Evolutionary conservation across 1,140 invertebrate genomes (phyloP), one percentile per base, ranked within the genome.

Genomic region (Cydia amplana): DNA sequence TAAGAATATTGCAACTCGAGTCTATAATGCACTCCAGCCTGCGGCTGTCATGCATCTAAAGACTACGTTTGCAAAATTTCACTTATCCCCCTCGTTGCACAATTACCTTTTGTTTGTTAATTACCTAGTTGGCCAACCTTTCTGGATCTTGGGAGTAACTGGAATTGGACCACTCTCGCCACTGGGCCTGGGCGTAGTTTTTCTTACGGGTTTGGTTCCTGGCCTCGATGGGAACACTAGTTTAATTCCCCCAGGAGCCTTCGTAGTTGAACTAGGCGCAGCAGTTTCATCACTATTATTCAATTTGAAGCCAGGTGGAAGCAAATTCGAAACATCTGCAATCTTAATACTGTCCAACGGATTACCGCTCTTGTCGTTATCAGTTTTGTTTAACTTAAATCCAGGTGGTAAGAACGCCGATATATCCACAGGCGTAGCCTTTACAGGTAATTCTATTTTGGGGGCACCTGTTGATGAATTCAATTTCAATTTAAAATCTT

Each of bases 111-210:
- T 46, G 43, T 46, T 16, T 46, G 12, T n/a, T 10, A 23, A 20
- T 87, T 92, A 96, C 96, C 96, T 96, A 10, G 94, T 95, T 1
- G 97, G 97, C 94, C 96, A 97, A 77, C 96, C 97, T 88, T 96
- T 97, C 74, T 96, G 95, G 79, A 97, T 97, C 49, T 94, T 94
- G 5, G 96, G 95, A 0, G 94, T 92, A 1, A 95, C 94, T 1
- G 92, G 87, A 55, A 84, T 85, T 49, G 91, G 86, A 46, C 90
- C 84, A 78, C 83, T 80, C 76, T 80, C 55, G 70, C 77, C 70
- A 77, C 91, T 55, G 76, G 92, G 74, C 86, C 93, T 91, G 0
- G 94, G 91, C 2, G 95, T 95, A 23, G 95, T 95, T 85, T 95
- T 95, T 63, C 94, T 90, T 3, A 92, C 88, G 5, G 94, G 93